phyloP scores from a whole-genome alignment of 2,113 vertebrate species.

The Triplophysa tibetana region DNA sequence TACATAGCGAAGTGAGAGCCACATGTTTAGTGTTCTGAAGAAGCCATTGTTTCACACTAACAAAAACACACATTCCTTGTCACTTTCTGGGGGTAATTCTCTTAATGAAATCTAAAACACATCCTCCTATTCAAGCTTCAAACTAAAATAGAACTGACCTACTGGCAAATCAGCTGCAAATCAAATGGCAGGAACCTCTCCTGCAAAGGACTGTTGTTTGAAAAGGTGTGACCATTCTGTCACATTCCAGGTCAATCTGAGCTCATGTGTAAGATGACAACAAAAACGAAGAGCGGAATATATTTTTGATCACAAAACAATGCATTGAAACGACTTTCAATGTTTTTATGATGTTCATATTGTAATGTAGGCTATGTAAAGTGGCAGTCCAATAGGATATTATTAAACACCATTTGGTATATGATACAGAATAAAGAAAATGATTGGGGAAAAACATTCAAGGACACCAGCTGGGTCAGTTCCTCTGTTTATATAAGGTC shows the following conservation, averaged over 20 bases:
- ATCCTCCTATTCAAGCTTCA: conserved; percentile 15
- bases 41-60: conserved; percentile 28
- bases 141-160: conserved; percentile 40
- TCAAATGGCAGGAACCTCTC: conserved; percentile 44
- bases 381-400: background rate
- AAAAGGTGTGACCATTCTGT: conserved; percentile 10
- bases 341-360: no score
- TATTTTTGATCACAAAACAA: no score
- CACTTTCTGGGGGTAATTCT: conserved; percentile 8
- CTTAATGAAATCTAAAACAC: conserved; percentile 1
- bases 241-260: conserved; percentile 2
- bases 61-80: background rate
- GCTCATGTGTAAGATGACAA: background rate
- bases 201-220: conserved; percentile 15
- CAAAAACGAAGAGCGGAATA: background rate
- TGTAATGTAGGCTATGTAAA: no score
- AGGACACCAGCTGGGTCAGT: conserved; percentile 1
- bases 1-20: conserved; percentile 24
- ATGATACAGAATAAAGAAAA: background rate
- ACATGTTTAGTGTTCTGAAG: conserved; percentile 43
- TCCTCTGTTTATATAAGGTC: background rate
- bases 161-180: conserved; percentile 21
- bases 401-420: background rate
- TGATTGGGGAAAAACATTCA: background rate
- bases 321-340: no score